Percentiles rank a stretch among this genome's conserved stretches.
phyloP scores from a whole-genome alignment of 2,888 invertebrate species.

The Ornithoptera alexandrae region DNA sequence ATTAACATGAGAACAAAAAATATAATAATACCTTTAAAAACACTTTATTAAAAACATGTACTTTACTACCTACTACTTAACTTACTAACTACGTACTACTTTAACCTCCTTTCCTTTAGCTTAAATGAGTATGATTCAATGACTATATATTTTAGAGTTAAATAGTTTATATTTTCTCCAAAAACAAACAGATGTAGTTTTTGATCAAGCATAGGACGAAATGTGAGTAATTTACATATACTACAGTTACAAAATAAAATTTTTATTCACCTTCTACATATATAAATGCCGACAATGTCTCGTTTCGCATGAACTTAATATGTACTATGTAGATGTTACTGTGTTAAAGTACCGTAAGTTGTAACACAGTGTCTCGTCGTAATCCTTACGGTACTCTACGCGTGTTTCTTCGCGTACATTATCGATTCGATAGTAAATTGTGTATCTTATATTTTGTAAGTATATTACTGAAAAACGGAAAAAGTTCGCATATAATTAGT shows the following conservation, averaged over 20 bases:
- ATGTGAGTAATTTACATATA: too few relatives aligned
- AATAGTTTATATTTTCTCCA: too few relatives aligned
- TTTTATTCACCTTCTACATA: too few relatives aligned
- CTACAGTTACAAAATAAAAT: too few relatives aligned
- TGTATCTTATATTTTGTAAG: not conserved
- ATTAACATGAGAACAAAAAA: constrained; percentile 16
- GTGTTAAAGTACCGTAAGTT: constrained; percentile 15
- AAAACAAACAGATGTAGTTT: too few relatives aligned
- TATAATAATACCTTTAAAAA: not conserved
- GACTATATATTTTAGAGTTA: too few relatives aligned
- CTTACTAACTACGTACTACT: too few relatives aligned
- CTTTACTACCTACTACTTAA: too few relatives aligned
- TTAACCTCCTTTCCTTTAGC: not conserved
- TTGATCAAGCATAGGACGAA: too few relatives aligned
- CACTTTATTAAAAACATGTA: not conserved
- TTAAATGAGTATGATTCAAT: not conserved
- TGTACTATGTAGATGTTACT: constrained; percentile 2
- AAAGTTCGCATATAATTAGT: too few relatives aligned
- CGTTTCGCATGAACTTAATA: not conserved
- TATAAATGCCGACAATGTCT: too few relatives aligned
- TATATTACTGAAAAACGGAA: not conserved
- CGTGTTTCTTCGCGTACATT: not conserved
- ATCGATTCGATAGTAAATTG: not conserved
- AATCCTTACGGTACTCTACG: constrained; percentile 16
- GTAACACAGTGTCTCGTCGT: constrained; percentile 7